Evolutionary conservation across 2,113 vertebrate genomes (phyloP).

Genomic region (Echinops telfairi): DNA sequence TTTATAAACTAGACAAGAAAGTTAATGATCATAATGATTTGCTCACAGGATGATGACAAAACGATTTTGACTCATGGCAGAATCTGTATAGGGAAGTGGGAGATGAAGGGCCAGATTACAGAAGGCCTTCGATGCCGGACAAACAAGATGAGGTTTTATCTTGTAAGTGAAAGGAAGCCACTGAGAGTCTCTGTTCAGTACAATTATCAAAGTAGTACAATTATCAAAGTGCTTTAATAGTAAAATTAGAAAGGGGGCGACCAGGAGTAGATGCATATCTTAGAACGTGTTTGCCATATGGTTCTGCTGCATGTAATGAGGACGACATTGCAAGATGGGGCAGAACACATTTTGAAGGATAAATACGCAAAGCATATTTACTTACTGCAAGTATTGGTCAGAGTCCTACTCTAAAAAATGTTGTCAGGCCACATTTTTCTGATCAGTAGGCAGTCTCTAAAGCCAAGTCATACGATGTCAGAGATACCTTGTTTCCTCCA

Average conservation of each 20-base stretch:
- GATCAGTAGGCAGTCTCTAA: constrained; percentile 2
- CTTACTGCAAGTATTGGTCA: background rate
- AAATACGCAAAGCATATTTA: constrained; percentile 18
- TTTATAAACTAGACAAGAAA: background rate
- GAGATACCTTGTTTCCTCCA: background rate
- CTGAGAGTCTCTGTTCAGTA: background rate
- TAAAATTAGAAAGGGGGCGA: background rate
- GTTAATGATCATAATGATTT: constrained; percentile 28
- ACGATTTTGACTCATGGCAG: background rate
- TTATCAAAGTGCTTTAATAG: background rate
- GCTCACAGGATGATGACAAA: background rate
- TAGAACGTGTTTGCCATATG: background rate
- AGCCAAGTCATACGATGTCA: constrained; percentile 29
- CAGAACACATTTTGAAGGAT: constrained; percentile 14
- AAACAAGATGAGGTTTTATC: constrained; percentile 1
- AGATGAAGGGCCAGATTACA: background rate
- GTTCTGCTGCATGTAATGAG: background rate
- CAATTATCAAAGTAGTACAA: background rate
- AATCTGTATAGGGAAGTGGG: background rate
- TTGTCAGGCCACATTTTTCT: constrained; percentile 50
- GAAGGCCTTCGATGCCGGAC: background rate
- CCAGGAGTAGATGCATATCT: background rate
- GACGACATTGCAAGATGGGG: background rate
- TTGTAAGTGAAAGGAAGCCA: background rate
- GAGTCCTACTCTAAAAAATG: constrained; percentile 28